Base-by-base conservation (phyloP, 1,140 invertebrate species). In the Eurytemora carolleeae region DNA sequence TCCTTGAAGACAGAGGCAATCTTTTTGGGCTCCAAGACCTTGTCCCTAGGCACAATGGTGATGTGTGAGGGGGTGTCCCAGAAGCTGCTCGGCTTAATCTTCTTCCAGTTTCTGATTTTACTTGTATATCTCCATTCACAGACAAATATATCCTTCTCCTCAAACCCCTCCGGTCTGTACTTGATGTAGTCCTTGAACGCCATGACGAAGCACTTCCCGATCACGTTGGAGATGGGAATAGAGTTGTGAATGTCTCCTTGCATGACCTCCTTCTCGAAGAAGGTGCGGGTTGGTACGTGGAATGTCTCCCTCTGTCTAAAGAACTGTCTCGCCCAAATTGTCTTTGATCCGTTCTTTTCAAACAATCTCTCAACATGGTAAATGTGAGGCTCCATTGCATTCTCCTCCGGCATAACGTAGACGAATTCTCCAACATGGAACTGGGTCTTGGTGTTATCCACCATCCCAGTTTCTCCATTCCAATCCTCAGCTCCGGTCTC, bases 111-210 rank as follows among this genome's bases (percentile, higher is more conserved):
- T 64, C 89, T 79, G 20, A 80, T 79, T 68, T 82, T 83, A 0
- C 84, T 82, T 63, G 83, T 87, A 72, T 98, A 98, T 15, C 92
- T 78, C 17, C 88, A 93, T 74, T 98, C 94, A 71, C 94, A 97
- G 0, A 98, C 91, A 70, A 87, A 98, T 0, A 98, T 85, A 74
- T 98, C 93, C 70, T 92, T 91, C 63, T 94, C 89, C 1, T 81
- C 77, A 70, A 91, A 87, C 69, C 81, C 84, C 75, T 89, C 84
- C 0, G 92, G 90, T 65, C 80, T 80, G 69, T 81, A 81, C 67
- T 88, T 86, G 68, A 96, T 89, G 73, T 95, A 98, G 69, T 98
- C 92, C 59, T 90, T 91, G 1, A 95, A 86, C 70, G 84, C 87
- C 77, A 98, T 81, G 17, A 98, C 89, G 71, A 83, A 89, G 71